Percentiles rank a stretch among this genome's conserved stretches.
Evolutionary conservation across 2,888 invertebrate species (phyloP).

Genomic region (Mactromeris polynyma): DNA sequence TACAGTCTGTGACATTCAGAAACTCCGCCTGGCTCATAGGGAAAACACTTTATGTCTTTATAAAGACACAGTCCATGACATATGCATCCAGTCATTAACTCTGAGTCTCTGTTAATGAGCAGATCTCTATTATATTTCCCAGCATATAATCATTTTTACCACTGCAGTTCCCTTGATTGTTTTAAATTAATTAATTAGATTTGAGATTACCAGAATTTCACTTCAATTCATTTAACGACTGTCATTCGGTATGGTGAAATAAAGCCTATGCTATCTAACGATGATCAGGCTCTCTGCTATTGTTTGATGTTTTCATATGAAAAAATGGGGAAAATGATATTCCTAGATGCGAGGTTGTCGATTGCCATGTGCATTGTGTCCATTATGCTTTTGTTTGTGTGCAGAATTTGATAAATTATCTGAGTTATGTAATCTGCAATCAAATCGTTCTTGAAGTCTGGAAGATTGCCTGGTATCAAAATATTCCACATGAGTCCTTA

Average conservation of each 20-base stretch:
- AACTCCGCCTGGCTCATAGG: not conserved
- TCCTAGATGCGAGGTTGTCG: not conserved
- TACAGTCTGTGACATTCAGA: not conserved
- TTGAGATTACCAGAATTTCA: constrained; percentile 8
- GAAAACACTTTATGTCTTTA: too few relatives aligned
- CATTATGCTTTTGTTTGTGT: not conserved
- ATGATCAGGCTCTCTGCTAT: not conserved
- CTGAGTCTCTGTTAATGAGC: not conserved
- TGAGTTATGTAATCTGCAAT: constrained; percentile 17
- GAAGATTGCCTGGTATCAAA: not conserved
- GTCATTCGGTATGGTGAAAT: not conserved
- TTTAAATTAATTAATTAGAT: constrained; percentile 8
- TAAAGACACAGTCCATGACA: not conserved
- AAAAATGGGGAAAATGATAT: not conserved
- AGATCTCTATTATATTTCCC: not conserved
- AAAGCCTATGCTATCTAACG: not conserved
- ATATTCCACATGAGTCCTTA: not conserved
- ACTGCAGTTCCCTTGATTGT: not conserved
- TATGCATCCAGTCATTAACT: not conserved
- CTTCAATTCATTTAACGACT: not conserved
- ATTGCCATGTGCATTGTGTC: not conserved
- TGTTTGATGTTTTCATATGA: constrained; percentile 2
- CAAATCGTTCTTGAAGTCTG: not conserved
- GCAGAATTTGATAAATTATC: constrained; percentile 34
- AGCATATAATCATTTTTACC: not conserved